A percentile compares a stretch with the other conserved stretches of the same genome.
Conservation (phyloP, 2,888 invertebrate genomes). For the Tetragonula carbonaria region DNA sequence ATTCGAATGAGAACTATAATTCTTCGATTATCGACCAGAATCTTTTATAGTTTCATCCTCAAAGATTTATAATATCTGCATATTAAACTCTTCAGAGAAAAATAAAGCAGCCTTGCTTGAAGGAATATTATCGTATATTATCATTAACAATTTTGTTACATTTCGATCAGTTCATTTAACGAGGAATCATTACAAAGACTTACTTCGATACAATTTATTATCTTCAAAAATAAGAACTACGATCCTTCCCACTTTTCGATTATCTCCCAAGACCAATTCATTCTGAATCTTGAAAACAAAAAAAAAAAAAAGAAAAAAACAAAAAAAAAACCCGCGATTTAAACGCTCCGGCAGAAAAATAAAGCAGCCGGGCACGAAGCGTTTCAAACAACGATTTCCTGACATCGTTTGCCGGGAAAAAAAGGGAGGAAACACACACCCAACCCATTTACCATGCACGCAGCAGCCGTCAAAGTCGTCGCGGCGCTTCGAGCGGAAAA, state of each 20-base stretch:
- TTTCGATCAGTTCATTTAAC: neutral
- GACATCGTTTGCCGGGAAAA: neutral
- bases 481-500: constrained; percentile 54
- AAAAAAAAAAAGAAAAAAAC: neutral
- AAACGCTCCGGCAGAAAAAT: neutral
- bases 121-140: neutral
- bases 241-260: neutral
- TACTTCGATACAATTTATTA: no score
- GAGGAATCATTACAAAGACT: no score
- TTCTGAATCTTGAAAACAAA: neutral
- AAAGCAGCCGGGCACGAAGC: neutral
- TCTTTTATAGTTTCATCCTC: no score
- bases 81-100: no score
- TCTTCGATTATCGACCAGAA: no score
- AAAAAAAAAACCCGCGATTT: neutral
- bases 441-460: constrained; percentile 20
- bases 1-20: no score
- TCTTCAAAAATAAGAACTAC: neutral
- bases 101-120: no score
- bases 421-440: neutral
- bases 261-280: neutral
- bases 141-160: neutral
- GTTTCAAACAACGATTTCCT: neutral
- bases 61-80: no score
- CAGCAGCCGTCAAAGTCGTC: constrained; percentile 19